Base-by-base conservation (phyloP, 1,140 invertebrate species). In the Pseudachorutes palmiensis region DNA sequence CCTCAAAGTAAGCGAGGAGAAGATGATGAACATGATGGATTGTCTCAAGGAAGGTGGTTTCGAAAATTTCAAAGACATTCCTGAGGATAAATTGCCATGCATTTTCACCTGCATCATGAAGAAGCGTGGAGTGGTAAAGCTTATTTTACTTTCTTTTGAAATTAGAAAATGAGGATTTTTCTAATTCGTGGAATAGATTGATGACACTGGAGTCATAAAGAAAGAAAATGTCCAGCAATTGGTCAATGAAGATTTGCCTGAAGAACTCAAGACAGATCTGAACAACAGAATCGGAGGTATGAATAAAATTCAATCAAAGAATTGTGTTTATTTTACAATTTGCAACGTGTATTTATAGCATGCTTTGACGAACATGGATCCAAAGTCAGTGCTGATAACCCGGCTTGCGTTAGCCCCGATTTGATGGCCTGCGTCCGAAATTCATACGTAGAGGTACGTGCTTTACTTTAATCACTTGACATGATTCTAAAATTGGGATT, bases 361-460 rank as follows among this genome's bases (percentile, higher is more conserved):
- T 70, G 69, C 26, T 48, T 70, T 16, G 69, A 70, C 41, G 69
- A 70, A 16, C 29, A 32, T 61, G 67, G 63, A 22, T 55, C 51
- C 9, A 55, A 55, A 26, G 51, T 24, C 24, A 55, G 51, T 22
- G 5, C 51, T 55, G 24, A 12, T 26, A 24, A 55, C 51, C 51
- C 51, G 5, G 24, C 51, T 3, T 55, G 51, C 24, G 12, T 24
- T 5, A 26, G 51, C 5, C 51, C 51, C 24, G 51, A 55, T 55
- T 55, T 55, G 51, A 3, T 55, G 5, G 24, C 3, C 12, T 55
- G 51, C 24, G 24, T 55, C 51, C 9, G 12, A 24, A 24, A 5
- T 3, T 55, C 51, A 12, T 55, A 55, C 51, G 24, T 26, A 24
- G 24, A 9, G 12, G 51, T 55, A 55, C 5, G 12, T 5, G 5